Evolutionary conservation across 1,140 invertebrate genomes (phyloP).

Genomic region (Ceratitis capitata): DNA sequence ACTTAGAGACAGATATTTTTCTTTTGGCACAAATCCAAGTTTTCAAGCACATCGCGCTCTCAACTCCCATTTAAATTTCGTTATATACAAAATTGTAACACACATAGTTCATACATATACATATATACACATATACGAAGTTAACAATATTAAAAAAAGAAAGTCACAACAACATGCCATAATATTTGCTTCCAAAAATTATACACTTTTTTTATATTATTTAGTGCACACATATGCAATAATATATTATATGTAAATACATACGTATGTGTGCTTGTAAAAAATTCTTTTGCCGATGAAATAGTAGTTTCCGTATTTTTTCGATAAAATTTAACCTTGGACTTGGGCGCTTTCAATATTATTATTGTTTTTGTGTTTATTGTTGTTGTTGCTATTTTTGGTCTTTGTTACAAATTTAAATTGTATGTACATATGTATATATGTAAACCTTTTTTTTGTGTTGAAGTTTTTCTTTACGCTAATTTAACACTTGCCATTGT

Average conservation of each 20-base stretch:
- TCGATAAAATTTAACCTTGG: slow-evolving; percentile 29
- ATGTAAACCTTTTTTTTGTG: no score
- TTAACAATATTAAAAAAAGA: background rate
- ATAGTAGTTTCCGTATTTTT: slow-evolving; percentile 20
- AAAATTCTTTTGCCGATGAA: background rate
- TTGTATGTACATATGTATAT: no score
- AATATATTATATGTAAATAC: background rate
- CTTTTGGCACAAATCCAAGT: slow-evolving; percentile 1
- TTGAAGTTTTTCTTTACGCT: no score
- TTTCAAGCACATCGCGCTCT: background rate
- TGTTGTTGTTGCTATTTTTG: background rate
- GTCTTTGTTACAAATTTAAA: no score
- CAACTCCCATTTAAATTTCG: background rate
- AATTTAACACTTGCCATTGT: no score
- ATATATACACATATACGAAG: background rate
- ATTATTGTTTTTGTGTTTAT: background rate
- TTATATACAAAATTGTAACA: background rate
- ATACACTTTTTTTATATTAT: no score
- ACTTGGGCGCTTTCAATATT: background rate
- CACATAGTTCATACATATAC: no score
- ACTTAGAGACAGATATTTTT: background rate
- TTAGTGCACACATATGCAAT: background rate
- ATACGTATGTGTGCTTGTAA: background rate
- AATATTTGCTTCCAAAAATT: no score
- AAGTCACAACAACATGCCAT: background rate